Evolutionary conservation across 2,113 vertebrate genomes (phyloP).

Genomic region (Pterocles burchelli): DNA sequence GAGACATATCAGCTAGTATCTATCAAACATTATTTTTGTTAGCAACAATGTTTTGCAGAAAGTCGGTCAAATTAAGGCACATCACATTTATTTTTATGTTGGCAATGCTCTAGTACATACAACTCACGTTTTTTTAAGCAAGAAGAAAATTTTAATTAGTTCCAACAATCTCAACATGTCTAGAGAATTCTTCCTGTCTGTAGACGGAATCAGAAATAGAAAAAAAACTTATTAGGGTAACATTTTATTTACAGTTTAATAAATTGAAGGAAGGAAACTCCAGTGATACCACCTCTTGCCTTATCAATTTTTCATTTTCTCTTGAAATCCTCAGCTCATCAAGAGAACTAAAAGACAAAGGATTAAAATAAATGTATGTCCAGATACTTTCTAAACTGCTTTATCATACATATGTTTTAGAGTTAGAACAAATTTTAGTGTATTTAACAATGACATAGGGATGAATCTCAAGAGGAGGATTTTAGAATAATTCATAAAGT

Average conservation of each 20-base stretch:
- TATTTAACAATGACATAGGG: neutral
- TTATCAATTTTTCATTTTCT: neutral
- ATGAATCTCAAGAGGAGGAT: neutral
- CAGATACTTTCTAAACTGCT: neutral
- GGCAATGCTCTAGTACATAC: neutral
- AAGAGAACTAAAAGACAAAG: neutral
- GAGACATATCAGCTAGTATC: conserved; percentile 15
- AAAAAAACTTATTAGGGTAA: neutral
- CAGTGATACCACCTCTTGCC: neutral
- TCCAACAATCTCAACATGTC: neutral
- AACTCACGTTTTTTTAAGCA: neutral
- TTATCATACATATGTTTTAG: neutral
- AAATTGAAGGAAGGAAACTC: neutral
- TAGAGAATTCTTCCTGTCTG: neutral
- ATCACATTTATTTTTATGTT: conserved; percentile 35
- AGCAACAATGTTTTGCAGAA: conserved; percentile 26
- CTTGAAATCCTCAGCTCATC: neutral
- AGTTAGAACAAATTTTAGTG: neutral
- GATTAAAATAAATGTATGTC: neutral
- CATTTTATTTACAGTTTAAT: neutral
- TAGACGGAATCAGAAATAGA: neutral
- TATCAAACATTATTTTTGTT: conserved; percentile 23
- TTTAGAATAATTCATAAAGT: neutral
- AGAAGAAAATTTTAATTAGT: neutral
- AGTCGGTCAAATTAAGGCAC: conserved; percentile 38